Conservation (phyloP, 1,140 invertebrate genomes). For the Papilio glaucus region DNA sequence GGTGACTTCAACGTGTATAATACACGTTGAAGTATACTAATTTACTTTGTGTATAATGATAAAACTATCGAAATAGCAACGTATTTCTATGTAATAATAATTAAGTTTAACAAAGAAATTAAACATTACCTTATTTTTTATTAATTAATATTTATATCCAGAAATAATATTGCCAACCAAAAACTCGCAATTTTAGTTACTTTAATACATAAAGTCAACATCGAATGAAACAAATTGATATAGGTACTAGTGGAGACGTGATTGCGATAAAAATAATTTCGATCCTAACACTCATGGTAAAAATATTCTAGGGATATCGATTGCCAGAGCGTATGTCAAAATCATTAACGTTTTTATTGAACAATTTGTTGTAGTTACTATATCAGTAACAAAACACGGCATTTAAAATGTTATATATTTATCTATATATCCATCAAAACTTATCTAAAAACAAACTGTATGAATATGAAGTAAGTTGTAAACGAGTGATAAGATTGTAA, state of each 20-base stretch:
- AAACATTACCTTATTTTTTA: too few relatives aligned
- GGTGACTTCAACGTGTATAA: too few relatives aligned
- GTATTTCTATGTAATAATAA: too few relatives aligned
- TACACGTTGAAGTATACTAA: too few relatives aligned
- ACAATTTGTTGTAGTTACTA: background rate
- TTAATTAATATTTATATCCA: too few relatives aligned
- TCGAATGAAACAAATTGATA: background rate
- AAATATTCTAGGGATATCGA: background rate
- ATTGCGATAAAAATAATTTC: background rate
- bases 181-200: too few relatives aligned
- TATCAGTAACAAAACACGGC: background rate
- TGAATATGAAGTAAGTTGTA: background rate
- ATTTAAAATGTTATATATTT: background rate
- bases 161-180: too few relatives aligned
- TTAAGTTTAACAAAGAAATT: too few relatives aligned
- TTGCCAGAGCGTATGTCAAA: background rate
- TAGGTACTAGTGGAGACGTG: background rate
- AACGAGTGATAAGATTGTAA: conserved; percentile 1
- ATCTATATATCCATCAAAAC: background rate
- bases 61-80: too few relatives aligned
- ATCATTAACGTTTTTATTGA: background rate
- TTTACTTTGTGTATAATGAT: too few relatives aligned
- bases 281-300: background rate
- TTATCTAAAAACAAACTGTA: background rate
- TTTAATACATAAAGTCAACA: background rate